Conservation (phyloP, 2,888 invertebrate genomes). For the Rhagonycha fulva region DNA sequence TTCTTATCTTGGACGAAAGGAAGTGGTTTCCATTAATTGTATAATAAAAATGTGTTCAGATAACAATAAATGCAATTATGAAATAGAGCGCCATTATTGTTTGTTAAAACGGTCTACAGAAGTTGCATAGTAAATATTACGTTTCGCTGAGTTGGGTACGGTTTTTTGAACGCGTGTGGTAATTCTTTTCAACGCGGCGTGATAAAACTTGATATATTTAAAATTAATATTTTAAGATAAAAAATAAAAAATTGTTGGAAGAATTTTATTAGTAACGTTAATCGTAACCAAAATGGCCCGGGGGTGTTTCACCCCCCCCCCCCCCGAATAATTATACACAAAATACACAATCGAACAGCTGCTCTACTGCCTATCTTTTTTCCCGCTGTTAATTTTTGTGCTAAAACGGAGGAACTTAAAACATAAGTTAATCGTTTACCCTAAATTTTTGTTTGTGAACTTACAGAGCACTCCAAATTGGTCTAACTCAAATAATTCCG, state of each 20-base stretch:
- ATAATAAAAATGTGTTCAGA: not conserved
- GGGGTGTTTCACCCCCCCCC: no score
- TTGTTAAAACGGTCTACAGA: not conserved
- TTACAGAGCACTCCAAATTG: no score
- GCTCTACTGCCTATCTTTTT: no score
- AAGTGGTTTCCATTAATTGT: not conserved
- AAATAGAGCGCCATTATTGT: not conserved
- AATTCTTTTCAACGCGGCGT: not conserved
- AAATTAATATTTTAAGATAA: no score
- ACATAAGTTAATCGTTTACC: no score
- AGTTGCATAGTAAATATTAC: not conserved
- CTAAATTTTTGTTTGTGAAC: no score
- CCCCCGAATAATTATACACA: no score
- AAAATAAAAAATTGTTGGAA: not conserved
- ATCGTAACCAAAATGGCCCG: no score
- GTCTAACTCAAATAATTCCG: no score
- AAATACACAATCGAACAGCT: no score
- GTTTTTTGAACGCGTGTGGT: not conserved
- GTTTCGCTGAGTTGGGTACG: not conserved
- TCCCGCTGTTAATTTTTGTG: no score
- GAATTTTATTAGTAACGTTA: not conserved
- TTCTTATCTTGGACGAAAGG: not conserved
- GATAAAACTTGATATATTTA: not conserved
- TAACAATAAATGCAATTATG: constrained; percentile 2
- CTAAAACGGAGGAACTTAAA: no score